These are phyloP conservation scores for Psilopogon haemacephalus DNA, from an alignment of 2,113 vertebrate genomes.

Conservation along the genomic window DNA sequence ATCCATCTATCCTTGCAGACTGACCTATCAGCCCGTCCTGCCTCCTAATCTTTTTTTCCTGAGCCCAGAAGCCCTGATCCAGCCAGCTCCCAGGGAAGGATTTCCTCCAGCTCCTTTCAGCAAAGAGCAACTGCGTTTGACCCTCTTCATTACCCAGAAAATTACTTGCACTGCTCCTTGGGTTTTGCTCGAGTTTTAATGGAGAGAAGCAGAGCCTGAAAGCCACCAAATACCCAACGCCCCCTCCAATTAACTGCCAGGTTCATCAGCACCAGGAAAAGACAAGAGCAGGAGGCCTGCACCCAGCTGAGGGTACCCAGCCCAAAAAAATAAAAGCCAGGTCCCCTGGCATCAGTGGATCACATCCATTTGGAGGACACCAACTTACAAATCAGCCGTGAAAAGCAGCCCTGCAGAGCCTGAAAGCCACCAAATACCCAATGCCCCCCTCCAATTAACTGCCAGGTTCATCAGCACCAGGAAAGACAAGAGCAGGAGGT, in stretches of 20 bases:
- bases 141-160: slow-evolving; percentile 36
- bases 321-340: too few species aligned
- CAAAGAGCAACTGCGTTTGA: slow-evolving; percentile 21
- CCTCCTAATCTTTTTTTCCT: slow-evolving; percentile 5
- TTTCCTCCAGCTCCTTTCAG: slow-evolving; percentile 45
- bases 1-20: slow-evolving; percentile 29
- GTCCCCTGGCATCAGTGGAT: neutral
- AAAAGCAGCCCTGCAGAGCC: neutral
- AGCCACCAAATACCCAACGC: neutral
- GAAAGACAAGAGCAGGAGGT: too few species aligned
- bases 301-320: neutral
- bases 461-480: too few species aligned
- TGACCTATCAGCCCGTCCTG: slow-evolving; percentile 8
- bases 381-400: neutral
- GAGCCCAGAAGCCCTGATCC: neutral
- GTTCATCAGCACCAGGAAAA: neutral
- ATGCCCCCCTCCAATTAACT: too few species aligned
- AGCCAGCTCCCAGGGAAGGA: slow-evolving; percentile 4
- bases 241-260: neutral
- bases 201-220: neutral
- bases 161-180: slow-evolving; percentile 13
- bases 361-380: neutral
- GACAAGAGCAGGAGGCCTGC: neutral
- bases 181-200: neutral
- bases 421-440: too few species aligned